phyloP scores from a whole-genome alignment of 2,797 vertebrate species.

The Macrochelys suwanniensis region DNA sequence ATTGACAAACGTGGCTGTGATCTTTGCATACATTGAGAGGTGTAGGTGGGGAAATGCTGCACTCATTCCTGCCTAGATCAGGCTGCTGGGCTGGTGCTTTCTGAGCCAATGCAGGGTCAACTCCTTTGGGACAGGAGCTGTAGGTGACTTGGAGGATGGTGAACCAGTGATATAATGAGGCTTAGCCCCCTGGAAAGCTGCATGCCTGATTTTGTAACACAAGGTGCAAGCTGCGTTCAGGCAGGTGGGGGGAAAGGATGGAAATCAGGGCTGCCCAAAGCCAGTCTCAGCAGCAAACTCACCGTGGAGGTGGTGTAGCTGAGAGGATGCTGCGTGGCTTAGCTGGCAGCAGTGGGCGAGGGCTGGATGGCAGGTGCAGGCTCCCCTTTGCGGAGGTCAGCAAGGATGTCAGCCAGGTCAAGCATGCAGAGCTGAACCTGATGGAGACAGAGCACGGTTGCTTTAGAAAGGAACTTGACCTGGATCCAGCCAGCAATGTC shows the following conservation, averaged over 20 bases:
- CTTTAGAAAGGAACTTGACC: too few relatives aligned
- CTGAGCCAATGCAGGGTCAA: not conserved
- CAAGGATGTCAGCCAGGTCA: slow-evolving; percentile 73
- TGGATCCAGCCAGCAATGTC: not conserved
- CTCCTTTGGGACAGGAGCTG: not conserved
- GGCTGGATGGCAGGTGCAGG: accelerated
- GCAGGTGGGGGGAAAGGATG: not conserved
- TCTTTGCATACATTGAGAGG: too few relatives aligned
- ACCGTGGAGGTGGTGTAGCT: not conserved
- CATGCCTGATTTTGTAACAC: not conserved
- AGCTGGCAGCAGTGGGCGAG: not conserved
- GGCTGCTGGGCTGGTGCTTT: not conserved
- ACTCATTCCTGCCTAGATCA: not conserved
- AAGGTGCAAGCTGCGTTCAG: not conserved
- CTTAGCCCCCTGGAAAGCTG: not conserved
- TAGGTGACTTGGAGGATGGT: not conserved
- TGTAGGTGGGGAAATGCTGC: not conserved
- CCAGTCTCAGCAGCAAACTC: not conserved
- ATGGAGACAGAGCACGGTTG: accelerated
- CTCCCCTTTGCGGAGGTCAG: slow-evolving; percentile 37
- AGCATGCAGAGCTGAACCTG: slow-evolving; percentile 86
- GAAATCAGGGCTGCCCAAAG: not conserved
- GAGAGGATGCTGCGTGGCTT: accelerated
- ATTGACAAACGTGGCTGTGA: too few relatives aligned
- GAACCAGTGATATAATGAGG: not conserved